Evolutionary conservation across 2,888 invertebrate species (phyloP).

Genomic region (Agrotis clavis): DNA sequence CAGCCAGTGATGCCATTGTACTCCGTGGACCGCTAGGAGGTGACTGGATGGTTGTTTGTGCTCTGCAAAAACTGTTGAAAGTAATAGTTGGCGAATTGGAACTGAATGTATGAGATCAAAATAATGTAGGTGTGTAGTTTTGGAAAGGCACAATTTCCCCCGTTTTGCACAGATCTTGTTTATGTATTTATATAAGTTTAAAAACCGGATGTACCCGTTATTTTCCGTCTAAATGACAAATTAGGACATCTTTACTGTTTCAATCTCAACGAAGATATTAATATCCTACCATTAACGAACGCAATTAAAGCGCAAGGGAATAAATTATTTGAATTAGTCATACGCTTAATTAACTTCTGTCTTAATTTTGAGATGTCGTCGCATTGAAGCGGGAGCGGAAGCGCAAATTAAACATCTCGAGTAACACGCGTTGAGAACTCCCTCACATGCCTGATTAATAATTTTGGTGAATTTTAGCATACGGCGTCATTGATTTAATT

Average conservation of each 20-base stretch:
- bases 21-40: too few relatives aligned
- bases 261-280: conserved; percentile 21
- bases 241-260: not conserved
- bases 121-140: too few relatives aligned
- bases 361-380: conserved; percentile 59
- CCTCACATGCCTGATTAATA: conserved; percentile 40
- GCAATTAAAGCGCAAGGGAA: conserved; percentile 32
- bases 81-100: too few relatives aligned
- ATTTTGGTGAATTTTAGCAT: conserved; percentile 45
- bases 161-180: too few relatives aligned
- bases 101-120: too few relatives aligned
- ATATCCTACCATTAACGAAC: conserved; percentile 31
- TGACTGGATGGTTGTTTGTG: too few relatives aligned
- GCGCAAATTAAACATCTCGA: conserved; percentile 63
- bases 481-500: conserved; percentile 48
- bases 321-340: conserved; percentile 55
- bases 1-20: too few relatives aligned
- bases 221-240: not conserved
- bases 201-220: too few relatives aligned
- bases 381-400: conserved; percentile 53
- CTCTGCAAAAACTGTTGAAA: too few relatives aligned
- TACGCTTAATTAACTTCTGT: conserved; percentile 59
- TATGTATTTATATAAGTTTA: too few relatives aligned
- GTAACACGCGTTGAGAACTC: conserved; percentile 44
- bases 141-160: too few relatives aligned